These are phyloP conservation scores for Nothura maculosa DNA, from an alignment of 2,797 vertebrate genomes.

Conservation along the genomic window DNA sequence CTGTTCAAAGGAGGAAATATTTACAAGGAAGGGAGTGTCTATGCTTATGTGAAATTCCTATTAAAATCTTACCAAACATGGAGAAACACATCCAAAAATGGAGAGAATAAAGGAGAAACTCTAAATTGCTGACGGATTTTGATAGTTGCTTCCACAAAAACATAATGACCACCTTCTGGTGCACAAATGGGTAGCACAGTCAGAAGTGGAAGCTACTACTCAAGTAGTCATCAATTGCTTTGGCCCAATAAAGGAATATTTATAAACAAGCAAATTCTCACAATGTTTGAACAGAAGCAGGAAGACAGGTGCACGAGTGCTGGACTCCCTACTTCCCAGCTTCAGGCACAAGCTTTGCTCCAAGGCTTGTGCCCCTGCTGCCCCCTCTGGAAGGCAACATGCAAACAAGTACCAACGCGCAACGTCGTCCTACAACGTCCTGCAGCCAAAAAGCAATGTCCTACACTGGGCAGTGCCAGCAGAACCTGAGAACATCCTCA, in stretches of 20 bases:
- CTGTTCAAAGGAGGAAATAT: slow-evolving; percentile 15
- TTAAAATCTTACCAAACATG: neutral
- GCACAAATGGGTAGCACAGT: neutral
- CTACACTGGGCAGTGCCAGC: no score
- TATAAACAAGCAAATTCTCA: neutral
- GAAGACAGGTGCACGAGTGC: fast-evolving
- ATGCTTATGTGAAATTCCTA: neutral
- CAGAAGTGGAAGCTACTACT: neutral
- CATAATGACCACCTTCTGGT: neutral
- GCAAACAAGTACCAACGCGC: fast-evolving
- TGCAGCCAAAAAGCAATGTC: no score
- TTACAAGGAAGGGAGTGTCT: neutral
- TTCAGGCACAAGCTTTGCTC: neutral
- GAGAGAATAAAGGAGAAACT: neutral
- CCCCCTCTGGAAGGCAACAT: fast-evolving
- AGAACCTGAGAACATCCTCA: no score
- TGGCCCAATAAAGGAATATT: neutral
- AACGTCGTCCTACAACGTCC: no score
- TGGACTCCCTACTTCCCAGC: neutral
- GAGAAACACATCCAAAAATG: slow-evolving; percentile 13
- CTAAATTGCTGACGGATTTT: neutral
- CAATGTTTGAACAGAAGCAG: fast-evolving
- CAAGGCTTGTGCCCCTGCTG: no score
- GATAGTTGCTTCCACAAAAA: neutral
- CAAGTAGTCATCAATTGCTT: neutral